Evolutionary conservation across 2,113 vertebrate species (phyloP).

Genomic region (Rhombomys opimus): DNA sequence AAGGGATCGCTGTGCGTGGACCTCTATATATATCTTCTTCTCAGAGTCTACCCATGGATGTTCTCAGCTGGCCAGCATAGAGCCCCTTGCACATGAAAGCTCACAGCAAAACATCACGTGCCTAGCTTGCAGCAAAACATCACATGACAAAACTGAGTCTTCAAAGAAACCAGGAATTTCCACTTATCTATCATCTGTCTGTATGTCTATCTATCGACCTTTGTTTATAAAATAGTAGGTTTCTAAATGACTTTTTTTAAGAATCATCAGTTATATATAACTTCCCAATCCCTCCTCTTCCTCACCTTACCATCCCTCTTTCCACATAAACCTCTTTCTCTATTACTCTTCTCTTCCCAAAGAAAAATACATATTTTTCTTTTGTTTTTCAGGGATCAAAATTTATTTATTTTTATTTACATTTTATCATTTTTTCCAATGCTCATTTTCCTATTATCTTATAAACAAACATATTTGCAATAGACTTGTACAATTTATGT

Average conservation of each 20-base stretch:
- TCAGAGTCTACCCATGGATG: too few species aligned
- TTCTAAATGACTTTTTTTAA: neutral
- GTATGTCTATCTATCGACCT: neutral
- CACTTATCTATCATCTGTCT: too few species aligned
- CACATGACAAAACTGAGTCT: too few species aligned
- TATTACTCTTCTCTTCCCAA: neutral
- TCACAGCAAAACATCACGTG: too few species aligned
- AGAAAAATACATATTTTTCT: neutral
- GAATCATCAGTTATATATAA: neutral
- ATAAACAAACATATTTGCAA: neutral
- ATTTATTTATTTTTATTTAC: neutral
- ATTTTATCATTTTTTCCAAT: neutral
- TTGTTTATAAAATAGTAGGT: neutral
- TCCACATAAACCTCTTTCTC: neutral
- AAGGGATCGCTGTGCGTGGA: too few species aligned
- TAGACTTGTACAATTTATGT: neutral
- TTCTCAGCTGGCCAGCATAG: too few species aligned
- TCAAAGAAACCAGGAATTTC: too few species aligned
- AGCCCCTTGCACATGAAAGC: too few species aligned
- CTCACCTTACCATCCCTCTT: neutral
- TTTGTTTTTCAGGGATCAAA: neutral
- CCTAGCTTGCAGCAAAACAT: too few species aligned
- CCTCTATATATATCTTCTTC: too few species aligned
- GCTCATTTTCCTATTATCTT: neutral
- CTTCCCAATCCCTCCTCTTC: neutral